Evolutionary conservation across 1,140 invertebrate genomes (phyloP).

Genomic region (Lethrus apterus): DNA sequence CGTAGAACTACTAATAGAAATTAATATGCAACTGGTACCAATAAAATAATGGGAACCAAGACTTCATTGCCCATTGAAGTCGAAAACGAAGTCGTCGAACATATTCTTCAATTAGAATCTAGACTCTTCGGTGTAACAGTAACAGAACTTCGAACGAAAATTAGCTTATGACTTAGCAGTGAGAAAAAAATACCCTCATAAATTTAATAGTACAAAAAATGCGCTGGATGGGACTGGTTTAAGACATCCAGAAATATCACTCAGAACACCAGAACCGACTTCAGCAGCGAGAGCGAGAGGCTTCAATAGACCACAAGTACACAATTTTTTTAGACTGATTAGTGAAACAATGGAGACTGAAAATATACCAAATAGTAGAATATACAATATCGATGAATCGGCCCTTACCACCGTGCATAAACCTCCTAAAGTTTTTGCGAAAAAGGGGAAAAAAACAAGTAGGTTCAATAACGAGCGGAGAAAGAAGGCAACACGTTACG

Average conservation of each 20-base stretch:
- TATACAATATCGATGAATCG: slow-evolving; percentile 12
- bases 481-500: slow-evolving; percentile 17
- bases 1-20: slow-evolving; percentile 15
- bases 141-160: slow-evolving; percentile 22
- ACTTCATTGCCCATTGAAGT: slow-evolving; percentile 5
- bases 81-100: slow-evolving; percentile 16
- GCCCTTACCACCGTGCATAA: slow-evolving; percentile 25
- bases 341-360: neutral
- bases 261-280: slow-evolving; percentile 29
- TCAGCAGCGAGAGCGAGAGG: slow-evolving; percentile 10
- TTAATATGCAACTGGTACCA: neutral
- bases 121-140: slow-evolving; percentile 24
- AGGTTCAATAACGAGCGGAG: slow-evolving; percentile 16
- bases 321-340: slow-evolving; percentile 6
- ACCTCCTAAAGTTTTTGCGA: slow-evolving; percentile 33
- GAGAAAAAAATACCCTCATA: slow-evolving; percentile 27
- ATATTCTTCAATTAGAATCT: slow-evolving; percentile 19
- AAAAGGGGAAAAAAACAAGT: slow-evolving; percentile 38
- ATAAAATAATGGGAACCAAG: slow-evolving; percentile 3
- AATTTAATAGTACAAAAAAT: slow-evolving; percentile 28
- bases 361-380: neutral
- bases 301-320: slow-evolving; percentile 12
- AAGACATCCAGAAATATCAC: slow-evolving; percentile 26
- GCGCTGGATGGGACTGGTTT: slow-evolving; percentile 29
- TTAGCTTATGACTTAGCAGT: slow-evolving; percentile 27